A percentile compares a stretch with the other conserved stretches of the same genome.
Evolutionary conservation across 2,113 vertebrate species (phyloP).

Genomic region (Petrocephalus microphthalmus): DNA sequence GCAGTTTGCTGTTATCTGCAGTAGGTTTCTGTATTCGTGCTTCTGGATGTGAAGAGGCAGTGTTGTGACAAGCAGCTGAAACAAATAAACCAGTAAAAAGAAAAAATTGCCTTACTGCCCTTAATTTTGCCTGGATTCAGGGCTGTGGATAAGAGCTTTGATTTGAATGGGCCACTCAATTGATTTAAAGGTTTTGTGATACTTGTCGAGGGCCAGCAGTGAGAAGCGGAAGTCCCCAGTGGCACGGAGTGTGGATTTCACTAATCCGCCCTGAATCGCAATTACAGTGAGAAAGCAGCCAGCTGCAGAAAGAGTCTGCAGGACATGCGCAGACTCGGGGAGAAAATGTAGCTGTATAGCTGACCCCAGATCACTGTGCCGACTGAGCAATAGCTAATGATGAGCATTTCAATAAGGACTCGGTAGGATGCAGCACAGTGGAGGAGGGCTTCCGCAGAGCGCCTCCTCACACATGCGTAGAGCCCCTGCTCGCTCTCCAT

Average conservation of each 20-base stretch:
- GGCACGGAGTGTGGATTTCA: conserved; percentile 7
- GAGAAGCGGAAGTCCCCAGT: conserved; percentile 1
- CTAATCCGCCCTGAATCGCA: conserved; percentile 12
- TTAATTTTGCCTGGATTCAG: not conserved
- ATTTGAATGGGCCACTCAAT: conserved; percentile 19
- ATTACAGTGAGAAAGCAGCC: conserved; percentile 14
- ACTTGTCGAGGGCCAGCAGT: conserved; percentile 15
- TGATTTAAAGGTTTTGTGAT: conserved; percentile 19
- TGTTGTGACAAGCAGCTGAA: not conserved
- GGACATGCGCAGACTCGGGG: not conserved
- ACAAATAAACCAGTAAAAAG: not conserved
- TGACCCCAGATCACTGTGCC: not conserved
- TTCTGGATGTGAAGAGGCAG: not conserved
- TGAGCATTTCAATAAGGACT: not conserved
- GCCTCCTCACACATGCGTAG: not conserved
- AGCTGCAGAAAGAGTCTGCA: not conserved
- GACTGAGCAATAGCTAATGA: conserved; percentile 14
- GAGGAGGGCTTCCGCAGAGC: not conserved
- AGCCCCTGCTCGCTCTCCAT: not conserved
- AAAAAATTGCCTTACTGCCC: not conserved
- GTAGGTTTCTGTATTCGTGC: not conserved
- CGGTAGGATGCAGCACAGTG: not conserved
- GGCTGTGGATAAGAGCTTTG: conserved; percentile 2
- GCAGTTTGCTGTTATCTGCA: not conserved
- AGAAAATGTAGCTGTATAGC: not conserved